Conservation (phyloP, 2,888 invertebrate genomes). For the Congeria kusceri region DNA sequence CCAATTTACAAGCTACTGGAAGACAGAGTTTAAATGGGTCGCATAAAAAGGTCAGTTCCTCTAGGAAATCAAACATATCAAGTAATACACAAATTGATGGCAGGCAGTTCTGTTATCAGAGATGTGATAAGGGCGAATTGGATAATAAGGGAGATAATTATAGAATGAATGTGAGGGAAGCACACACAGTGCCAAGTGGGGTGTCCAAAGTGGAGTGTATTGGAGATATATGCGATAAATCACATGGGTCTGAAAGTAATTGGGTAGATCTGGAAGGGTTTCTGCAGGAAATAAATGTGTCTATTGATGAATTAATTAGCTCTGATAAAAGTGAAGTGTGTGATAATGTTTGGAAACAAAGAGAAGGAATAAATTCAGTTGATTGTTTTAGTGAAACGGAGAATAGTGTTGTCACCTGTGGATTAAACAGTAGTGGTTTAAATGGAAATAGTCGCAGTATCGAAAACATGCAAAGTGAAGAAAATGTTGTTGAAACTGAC, state of each 20-base stretch:
- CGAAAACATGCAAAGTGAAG: not conserved
- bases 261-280: conserved; percentile 43
- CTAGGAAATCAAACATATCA: conserved; percentile 10
- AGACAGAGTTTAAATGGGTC: conserved; percentile 23
- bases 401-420: not conserved
- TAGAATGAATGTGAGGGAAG: conserved; percentile 26
- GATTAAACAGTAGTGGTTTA: not conserved
- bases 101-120: conserved; percentile 38
- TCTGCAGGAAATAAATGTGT: conserved; percentile 45
- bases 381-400: not conserved
- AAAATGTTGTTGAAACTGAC: conserved; percentile 51
- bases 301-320: conserved; percentile 47
- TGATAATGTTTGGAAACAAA: conserved; percentile 14
- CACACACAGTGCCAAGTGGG: conserved; percentile 18
- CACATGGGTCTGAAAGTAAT: not conserved
- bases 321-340: conserved; percentile 19
- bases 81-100: conserved; percentile 39
- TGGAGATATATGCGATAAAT: conserved; percentile 23
- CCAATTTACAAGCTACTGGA: conserved; percentile 17
- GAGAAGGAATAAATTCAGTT: not conserved
- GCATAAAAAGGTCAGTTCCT: conserved; percentile 17
- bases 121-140: conserved; percentile 37
- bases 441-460: too few species aligned
- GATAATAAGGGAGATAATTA: conserved; percentile 35
- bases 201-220: conserved; percentile 28